phyloP scores from a whole-genome alignment of 1,140 invertebrate genomes.

The Musca vetustissima region DNA sequence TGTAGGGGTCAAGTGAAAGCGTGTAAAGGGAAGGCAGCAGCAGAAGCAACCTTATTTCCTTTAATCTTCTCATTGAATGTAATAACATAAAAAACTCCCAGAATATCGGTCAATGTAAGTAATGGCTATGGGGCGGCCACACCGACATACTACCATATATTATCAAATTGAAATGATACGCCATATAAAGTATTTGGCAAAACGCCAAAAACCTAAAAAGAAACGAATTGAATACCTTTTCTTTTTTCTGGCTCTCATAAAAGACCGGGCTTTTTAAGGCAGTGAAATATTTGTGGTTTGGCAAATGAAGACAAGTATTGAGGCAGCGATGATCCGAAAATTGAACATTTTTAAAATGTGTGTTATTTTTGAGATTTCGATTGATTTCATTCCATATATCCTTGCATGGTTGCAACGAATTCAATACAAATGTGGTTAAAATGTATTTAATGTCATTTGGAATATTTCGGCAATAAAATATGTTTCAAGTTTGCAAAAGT shows the following conservation, averaged over 20 bases:
- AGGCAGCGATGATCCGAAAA: background rate
- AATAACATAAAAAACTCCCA: constrained; percentile 35
- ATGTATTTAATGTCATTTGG: constrained; percentile 53
- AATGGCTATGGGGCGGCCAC: constrained; percentile 53
- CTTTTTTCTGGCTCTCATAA: constrained; percentile 34
- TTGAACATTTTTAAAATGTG: too few species aligned
- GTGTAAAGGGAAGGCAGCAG: background rate
- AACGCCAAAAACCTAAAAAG: background rate
- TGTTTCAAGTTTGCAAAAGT: constrained; percentile 26
- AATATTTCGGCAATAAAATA: constrained; percentile 51
- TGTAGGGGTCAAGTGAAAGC: constrained; percentile 54
- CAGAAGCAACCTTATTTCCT: constrained; percentile 10
- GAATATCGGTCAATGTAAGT: constrained; percentile 42
- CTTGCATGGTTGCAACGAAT: background rate
- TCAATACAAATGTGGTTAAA: constrained; percentile 34
- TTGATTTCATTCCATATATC: too few species aligned
- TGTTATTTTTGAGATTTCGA: too few species aligned
- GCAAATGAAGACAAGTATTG: constrained; percentile 49
- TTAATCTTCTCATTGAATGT: background rate
- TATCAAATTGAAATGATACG: constrained; percentile 45
- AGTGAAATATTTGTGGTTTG: constrained; percentile 55
- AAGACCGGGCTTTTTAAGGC: constrained; percentile 33
- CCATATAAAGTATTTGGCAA: background rate
- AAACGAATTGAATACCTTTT: background rate
- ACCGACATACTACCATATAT: constrained; percentile 54